Conservation (phyloP, 2,113 vertebrate species). For the Bambusicola thoracicus region DNA sequence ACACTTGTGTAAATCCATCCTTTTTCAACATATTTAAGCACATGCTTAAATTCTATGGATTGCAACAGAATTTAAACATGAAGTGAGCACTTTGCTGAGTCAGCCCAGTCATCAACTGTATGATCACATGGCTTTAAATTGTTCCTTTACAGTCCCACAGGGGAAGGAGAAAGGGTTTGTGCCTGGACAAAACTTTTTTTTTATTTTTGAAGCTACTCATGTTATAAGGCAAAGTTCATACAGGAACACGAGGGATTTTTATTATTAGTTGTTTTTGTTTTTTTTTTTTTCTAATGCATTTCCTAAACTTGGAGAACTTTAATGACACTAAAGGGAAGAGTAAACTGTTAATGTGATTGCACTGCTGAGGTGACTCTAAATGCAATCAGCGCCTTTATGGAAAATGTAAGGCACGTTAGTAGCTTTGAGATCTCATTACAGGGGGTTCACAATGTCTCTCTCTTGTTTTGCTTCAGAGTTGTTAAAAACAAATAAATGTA, state of each 20-base stretch:
- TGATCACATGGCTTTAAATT: background rate
- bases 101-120: conserved; percentile 37
- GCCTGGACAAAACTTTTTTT: conserved; percentile 27
- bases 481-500: conserved; percentile 57
- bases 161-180: conserved; percentile 36
- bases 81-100: conserved; percentile 55
- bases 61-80: conserved; percentile 40
- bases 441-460: conserved; percentile 37
- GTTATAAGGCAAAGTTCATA: conserved; percentile 52
- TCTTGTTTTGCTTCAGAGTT: conserved; percentile 30
- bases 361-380: conserved; percentile 11
- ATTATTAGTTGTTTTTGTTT: background rate
- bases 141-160: conserved; percentile 17
- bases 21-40: conserved; percentile 46
- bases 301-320: conserved; percentile 40
- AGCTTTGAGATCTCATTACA: conserved; percentile 39
- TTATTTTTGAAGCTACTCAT: conserved; percentile 46
- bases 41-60: conserved; percentile 44
- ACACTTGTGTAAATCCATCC: conserved; percentile 9
- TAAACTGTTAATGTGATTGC: conserved; percentile 43
- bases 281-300: background rate
- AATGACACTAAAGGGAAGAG: background rate
- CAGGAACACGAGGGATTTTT: background rate
- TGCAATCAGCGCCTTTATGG: conserved; percentile 1
- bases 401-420: background rate